Evolutionary conservation across 2,888 invertebrate species (phyloP).

Genomic region (Mongoloraphidia duomilia): DNA sequence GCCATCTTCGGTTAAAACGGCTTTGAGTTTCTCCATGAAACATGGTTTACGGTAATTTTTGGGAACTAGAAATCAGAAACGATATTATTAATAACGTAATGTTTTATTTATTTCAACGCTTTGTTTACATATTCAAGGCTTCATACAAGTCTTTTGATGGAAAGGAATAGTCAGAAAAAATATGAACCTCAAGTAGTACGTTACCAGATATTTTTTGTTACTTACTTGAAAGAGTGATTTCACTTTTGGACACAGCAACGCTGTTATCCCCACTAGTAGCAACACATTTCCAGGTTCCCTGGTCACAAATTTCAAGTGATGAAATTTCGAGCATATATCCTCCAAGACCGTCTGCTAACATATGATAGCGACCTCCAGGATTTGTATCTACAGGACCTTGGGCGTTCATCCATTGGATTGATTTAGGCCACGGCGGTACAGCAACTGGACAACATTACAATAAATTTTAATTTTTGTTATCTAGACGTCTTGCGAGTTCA

Average conservation of each 20-base stretch:
- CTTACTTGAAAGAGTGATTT: slow-evolving; percentile 64
- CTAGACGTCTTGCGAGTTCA: too few species aligned
- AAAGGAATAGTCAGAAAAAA: slow-evolving; percentile 2
- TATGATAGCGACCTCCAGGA: slow-evolving; percentile 43
- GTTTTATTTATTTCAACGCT: not conserved
- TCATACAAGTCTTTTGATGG: not conserved
- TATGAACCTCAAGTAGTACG: not conserved
- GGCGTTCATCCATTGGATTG: slow-evolving; percentile 76
- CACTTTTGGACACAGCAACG: slow-evolving; percentile 60
- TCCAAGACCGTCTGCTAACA: slow-evolving; percentile 70
- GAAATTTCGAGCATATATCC: slow-evolving; percentile 63
- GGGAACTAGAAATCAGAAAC: slow-evolving; percentile 51
- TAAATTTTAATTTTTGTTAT: not conserved
- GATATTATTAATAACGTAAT: not conserved
- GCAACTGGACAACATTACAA: slow-evolving; percentile 35
- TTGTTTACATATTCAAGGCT: not conserved
- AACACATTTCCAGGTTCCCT: slow-evolving; percentile 83
- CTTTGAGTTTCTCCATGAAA: slow-evolving; percentile 81
- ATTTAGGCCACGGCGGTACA: slow-evolving; percentile 75
- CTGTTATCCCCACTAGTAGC: slow-evolving; percentile 62
- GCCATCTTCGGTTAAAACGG: slow-evolving; percentile 81
- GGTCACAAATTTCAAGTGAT: slow-evolving; percentile 64
- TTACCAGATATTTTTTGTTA: not conserved
- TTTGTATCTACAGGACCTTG: slow-evolving; percentile 49
- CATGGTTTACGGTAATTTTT: slow-evolving; percentile 80